Percentiles rank a stretch among this genome's conserved stretches.
Conservation (phyloP, 2,888 invertebrate species). For the Mechanitis messenoides region DNA sequence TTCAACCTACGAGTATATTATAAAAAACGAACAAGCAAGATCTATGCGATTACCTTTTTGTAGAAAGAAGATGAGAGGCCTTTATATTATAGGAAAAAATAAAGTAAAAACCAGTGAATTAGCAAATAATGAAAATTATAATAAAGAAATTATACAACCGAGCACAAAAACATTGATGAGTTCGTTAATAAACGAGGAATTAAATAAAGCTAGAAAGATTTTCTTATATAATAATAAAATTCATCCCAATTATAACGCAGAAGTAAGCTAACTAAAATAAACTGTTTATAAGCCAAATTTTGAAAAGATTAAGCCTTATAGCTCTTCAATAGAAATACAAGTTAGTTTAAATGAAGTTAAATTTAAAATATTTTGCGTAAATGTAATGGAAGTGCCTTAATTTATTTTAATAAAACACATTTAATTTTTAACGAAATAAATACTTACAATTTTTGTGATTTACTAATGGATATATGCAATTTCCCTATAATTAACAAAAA, state of each 20-base stretch:
- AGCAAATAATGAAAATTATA: constrained; percentile 14
- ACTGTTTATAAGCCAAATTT: not conserved
- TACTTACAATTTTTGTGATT: no score
- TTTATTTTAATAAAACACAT: no score
- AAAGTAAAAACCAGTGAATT: constrained; percentile 18
- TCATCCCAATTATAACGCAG: constrained; percentile 50
- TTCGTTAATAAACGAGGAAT: constrained; percentile 54
- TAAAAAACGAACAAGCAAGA: constrained; percentile 44
- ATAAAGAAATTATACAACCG: constrained; percentile 18
- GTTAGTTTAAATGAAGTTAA: no score
- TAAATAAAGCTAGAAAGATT: constrained; percentile 54
- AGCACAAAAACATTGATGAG: constrained; percentile 47
- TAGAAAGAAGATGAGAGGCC: constrained; percentile 38
- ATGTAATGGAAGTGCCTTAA: no score
- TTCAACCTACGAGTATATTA: constrained; percentile 93
- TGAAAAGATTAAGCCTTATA: no score
- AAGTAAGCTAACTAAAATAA: constrained; percentile 28
- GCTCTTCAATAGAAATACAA: no score
- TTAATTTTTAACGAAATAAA: no score
- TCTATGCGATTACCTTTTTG: constrained; percentile 37
- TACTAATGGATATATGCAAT: no score
- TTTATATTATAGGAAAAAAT: constrained; percentile 24
- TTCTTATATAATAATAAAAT: constrained; percentile 58
- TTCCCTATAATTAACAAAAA: no score
- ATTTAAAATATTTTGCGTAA: no score